A percentile compares a stretch with the other conserved stretches of the same genome.
Evolutionary conservation across 2,888 invertebrate genomes (phyloP).

Genomic region (Pterostichus niger): DNA sequence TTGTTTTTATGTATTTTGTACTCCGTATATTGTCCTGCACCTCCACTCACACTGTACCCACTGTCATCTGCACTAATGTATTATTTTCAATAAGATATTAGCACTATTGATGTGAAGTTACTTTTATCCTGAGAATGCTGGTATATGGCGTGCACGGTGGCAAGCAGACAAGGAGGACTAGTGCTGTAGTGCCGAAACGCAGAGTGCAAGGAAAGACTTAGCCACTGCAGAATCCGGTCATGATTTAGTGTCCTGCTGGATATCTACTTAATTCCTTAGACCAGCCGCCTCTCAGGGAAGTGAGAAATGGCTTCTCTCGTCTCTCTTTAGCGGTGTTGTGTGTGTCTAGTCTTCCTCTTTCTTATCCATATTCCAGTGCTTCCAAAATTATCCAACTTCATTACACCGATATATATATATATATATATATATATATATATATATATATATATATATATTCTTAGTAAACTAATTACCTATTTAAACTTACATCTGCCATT

Average conservation of each 20-base stretch:
- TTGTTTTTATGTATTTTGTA: slow-evolving; percentile 20
- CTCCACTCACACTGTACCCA: neutral
- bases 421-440: neutral
- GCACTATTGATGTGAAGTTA: slow-evolving; percentile 60
- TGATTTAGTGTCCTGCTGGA: slow-evolving; percentile 73
- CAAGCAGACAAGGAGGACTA: neutral
- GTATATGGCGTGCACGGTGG: neutral
- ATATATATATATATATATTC: neutral
- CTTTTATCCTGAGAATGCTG: slow-evolving; percentile 62
- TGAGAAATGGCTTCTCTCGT: slow-evolving; percentile 67
- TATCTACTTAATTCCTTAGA: slow-evolving; percentile 73
- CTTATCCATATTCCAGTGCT: neutral
- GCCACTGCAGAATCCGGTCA: slow-evolving; percentile 68
- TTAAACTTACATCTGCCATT: neutral
- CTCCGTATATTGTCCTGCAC: neutral
- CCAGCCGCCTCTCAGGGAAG: slow-evolving; percentile 71
- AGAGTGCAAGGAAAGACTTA: slow-evolving; percentile 63
- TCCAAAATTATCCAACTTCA: neutral
- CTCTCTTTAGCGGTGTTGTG: slow-evolving; percentile 63
- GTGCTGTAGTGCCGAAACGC: slow-evolving; percentile 41
- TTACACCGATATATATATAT: neutral
- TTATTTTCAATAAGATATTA: slow-evolving; percentile 67
- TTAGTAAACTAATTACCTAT: neutral
- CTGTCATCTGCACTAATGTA: slow-evolving; percentile 59
- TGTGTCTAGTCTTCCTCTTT: slow-evolving; percentile 48